Evolutionary conservation across 2,113 vertebrate species (phyloP), one percentile per base, ranked within the genome.

Genomic region (Sceloporus tristichus): DNA sequence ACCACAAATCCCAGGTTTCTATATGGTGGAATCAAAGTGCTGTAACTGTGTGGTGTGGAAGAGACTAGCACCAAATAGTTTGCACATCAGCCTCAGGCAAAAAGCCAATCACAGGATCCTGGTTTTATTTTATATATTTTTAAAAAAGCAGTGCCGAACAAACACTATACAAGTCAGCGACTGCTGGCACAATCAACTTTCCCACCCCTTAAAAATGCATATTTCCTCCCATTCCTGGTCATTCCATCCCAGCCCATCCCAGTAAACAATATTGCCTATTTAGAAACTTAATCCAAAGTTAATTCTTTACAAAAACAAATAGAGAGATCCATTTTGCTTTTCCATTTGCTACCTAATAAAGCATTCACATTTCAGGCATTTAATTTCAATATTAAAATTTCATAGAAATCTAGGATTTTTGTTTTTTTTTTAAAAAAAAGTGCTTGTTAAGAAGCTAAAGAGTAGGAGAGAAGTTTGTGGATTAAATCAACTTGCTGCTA

Each of bases 311-410:
- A 88, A 87, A 80, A 88, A 84, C 81, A 85, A 79, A 79, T 27
- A 21, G 62, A 86, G 80, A 77, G 38, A 65, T 68, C 74, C 40
- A 25, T 78, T 88, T 88, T 88, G 91, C 90, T 89, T 83, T 93
- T 89, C 85, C 89, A 83, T 78, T 91, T 92, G 94, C 87, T 89
- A 78, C 90, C 87, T 90, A 91, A 93, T 93, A 93, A 90, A 77
- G 80, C 88, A 92, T 95, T 96, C 94, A 94, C 92, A 95, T 94
- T 95, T 96, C 83, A 78, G 82, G 54, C 78, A 68, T 14, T 65
- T 73, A 62, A 82, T 85, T 78, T 66, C 66, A 88, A 70, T 83
- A 88, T 83, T 85, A 68, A 90, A 94, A 93, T 88, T 48, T 85
- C 14, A 89, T 71, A 91, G 75, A 92, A 88, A 92, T 74, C 93